These are phyloP conservation scores for Armadillidium nasatum DNA, from an alignment of 1,140 invertebrate genomes.

Conservation along the genomic window DNA sequence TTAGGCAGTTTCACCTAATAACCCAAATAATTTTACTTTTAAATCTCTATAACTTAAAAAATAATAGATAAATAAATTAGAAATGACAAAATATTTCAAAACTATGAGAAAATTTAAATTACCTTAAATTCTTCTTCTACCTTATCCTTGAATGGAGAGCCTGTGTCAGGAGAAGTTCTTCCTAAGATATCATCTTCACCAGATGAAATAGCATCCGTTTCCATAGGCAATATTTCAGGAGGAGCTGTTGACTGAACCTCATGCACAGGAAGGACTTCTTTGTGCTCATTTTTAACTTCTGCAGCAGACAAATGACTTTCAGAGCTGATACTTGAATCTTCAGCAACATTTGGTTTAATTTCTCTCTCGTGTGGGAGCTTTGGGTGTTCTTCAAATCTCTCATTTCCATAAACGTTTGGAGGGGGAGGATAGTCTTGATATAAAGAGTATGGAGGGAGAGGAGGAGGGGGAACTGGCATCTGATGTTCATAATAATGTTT, in stretches of 20 bases:
- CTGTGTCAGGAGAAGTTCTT: slow-evolving; percentile 26
- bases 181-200: slow-evolving; percentile 42
- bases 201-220: slow-evolving; percentile 43
- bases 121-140: background rate
- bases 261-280: slow-evolving; percentile 29
- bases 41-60: too few species aligned
- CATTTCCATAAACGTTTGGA: background rate
- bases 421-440: background rate
- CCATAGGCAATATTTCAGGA: slow-evolving; percentile 35
- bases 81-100: background rate
- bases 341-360: background rate
- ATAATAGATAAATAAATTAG: too few species aligned
- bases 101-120: too few species aligned
- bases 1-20: too few species aligned
- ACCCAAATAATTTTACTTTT: too few species aligned
- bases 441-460: background rate
- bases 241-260: background rate
- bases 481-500: background rate
- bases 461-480: background rate
- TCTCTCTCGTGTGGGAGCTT: background rate
- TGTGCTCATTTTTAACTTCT: background rate
- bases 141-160: background rate
- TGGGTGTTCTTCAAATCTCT: background rate
- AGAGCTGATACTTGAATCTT: background rate
- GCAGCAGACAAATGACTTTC: background rate